These are phyloP conservation scores for Haplotaxodon microlepis DNA, from an alignment of 2,113 vertebrate genomes.

Conservation along the genomic window DNA sequence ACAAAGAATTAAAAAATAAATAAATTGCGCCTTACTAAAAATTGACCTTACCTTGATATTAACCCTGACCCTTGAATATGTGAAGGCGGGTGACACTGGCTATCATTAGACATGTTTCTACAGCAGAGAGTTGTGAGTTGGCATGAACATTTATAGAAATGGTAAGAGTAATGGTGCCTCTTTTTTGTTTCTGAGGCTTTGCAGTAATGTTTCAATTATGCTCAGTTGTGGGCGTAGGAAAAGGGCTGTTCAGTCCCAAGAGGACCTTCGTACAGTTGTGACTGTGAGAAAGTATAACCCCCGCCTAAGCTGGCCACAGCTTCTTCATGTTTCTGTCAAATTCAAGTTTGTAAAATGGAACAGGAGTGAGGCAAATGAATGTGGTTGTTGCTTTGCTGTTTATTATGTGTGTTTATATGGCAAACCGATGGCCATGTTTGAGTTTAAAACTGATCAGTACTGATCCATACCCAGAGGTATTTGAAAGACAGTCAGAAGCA, in stretches of 20 bases:
- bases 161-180: rapidly evolving
- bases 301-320: rapidly evolving
- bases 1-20: not conserved
- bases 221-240: not conserved
- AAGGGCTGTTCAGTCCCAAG: not conserved
- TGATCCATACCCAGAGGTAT: not conserved
- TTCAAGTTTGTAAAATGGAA: not conserved
- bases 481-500: not conserved
- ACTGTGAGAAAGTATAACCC: not conserved
- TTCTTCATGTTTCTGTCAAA: not conserved
- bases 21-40: rapidly evolving
- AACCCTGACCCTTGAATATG: rapidly evolving
- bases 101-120: not conserved
- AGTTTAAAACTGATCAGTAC: not conserved
- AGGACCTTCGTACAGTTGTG: not conserved
- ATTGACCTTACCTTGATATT: not conserved
- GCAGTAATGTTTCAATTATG: not conserved
- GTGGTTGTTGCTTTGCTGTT: not conserved
- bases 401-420: rapidly evolving
- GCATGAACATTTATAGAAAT: not conserved
- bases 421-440: not conserved
- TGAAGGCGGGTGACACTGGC: not conserved
- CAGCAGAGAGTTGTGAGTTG: not conserved
- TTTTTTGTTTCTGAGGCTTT: not conserved
- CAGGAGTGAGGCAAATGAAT: not conserved